phyloP scores from a whole-genome alignment of 2,113 vertebrate genomes.

The Callospermophilus lateralis region DNA sequence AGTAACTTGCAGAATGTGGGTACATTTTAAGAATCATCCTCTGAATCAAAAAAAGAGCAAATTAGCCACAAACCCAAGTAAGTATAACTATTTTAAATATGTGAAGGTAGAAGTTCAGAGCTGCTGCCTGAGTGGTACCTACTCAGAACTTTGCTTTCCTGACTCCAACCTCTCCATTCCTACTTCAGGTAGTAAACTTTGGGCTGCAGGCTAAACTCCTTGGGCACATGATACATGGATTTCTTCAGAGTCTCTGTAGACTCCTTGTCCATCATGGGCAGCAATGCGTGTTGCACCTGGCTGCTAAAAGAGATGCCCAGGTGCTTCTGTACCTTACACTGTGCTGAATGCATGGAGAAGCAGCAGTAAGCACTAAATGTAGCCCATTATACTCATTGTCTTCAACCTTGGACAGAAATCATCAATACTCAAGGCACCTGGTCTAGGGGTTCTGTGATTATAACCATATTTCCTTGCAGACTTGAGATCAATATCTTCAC shows the following conservation, averaged over 20 bases:
- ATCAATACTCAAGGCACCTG: rapidly evolving
- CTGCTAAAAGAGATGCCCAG: background rate
- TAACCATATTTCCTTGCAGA: background rate
- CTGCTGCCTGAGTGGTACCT: background rate
- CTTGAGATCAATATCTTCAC: background rate
- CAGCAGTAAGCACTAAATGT: background rate
- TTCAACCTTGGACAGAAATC: background rate
- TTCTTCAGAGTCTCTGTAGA: background rate
- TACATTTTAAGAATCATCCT: background rate
- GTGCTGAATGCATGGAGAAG: rapidly evolving
- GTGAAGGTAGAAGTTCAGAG: background rate
- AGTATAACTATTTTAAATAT: background rate
- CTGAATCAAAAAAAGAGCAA: background rate
- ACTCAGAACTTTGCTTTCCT: background rate
- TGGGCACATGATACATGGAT: too few relatives aligned
- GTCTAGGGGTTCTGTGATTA: background rate
- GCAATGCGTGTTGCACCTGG: background rate
- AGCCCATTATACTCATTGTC: background rate
- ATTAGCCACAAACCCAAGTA: background rate
- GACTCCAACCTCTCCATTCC: too few relatives aligned
- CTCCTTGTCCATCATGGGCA: background rate
- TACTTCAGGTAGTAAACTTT: background rate
- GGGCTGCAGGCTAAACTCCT: background rate
- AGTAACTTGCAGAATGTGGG: background rate
- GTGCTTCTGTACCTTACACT: background rate